Conservation (phyloP, 2,888 invertebrate species). For the Cabera pusaria region DNA sequence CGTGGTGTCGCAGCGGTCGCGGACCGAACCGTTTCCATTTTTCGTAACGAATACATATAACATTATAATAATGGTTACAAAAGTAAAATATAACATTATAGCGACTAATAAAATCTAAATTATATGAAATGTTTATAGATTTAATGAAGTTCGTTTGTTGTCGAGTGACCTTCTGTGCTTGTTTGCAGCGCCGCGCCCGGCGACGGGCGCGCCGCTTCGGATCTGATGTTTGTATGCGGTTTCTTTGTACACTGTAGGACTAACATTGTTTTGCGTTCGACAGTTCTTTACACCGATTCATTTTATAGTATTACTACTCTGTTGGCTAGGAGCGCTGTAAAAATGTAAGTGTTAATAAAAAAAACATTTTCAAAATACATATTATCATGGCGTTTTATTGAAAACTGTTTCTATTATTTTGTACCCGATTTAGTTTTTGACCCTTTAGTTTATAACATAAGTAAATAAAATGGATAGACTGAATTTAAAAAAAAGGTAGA, state of each 20-base stretch:
- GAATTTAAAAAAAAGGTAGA: too few species aligned
- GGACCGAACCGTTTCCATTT: slow-evolving; percentile 61
- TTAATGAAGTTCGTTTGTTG: slow-evolving; percentile 78
- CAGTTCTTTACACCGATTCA: slow-evolving; percentile 80
- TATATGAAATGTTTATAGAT: slow-evolving; percentile 84
- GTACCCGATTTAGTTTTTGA: slow-evolving; percentile 22
- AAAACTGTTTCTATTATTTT: slow-evolving; percentile 31
- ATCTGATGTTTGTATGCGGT: slow-evolving; percentile 72
- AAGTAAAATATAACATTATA: slow-evolving; percentile 83
- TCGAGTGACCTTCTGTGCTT: slow-evolving; percentile 78
- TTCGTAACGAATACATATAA: slow-evolving; percentile 83
- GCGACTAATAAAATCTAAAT: slow-evolving; percentile 82
- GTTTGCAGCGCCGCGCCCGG: slow-evolving; percentile 68
- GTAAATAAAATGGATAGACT: too few species aligned
- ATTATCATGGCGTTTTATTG: slow-evolving; percentile 67
- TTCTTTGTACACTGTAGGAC: slow-evolving; percentile 79
- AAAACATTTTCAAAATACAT: slow-evolving; percentile 81
- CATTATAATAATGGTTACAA: slow-evolving; percentile 83
- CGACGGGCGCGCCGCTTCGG: slow-evolving; percentile 72
- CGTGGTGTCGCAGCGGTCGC: slow-evolving; percentile 18
- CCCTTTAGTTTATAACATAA: too few species aligned
- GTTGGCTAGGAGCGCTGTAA: slow-evolving; percentile 84
- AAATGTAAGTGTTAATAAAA: slow-evolving; percentile 84
- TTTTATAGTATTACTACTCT: slow-evolving; percentile 83
- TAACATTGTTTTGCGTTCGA: slow-evolving; percentile 81